Base-by-base conservation (phyloP, 2,888 invertebrate genomes). In the Caenorhabditis auriculariae region DNA sequence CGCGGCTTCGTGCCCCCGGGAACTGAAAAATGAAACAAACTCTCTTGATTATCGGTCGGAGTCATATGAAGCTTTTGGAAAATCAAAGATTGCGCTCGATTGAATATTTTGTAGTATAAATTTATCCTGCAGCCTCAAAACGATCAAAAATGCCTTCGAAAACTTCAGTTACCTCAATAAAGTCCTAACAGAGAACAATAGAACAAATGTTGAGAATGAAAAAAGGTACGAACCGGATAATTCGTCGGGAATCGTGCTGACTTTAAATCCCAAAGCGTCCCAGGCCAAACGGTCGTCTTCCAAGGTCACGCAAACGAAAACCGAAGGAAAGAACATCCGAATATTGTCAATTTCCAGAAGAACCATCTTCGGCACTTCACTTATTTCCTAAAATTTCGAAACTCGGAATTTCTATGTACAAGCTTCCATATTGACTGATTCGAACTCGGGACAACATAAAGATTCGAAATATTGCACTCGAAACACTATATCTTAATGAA, bases 261-360 rank as follows among this genome's bases (percentile, higher is more conserved):
- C 42, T 26, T 43, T 50, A 15, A 44, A 15, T 19, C 58, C 58
- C 28, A 54, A 26, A 0, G 62, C 24, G n/a, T 62, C 62, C 19
- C 52, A 45, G 45, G 52, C 46, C 7, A 44, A 38, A 19, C 54
- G 39, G 52, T 78, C 79, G 38, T 91, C 91, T 87, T 91, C 87
- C 83, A 90, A 90, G 69, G 92, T 91, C 79, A 90, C 88, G 82
- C 94, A 87, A 79, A 93, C 92, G 85, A 93, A 96, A 84, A 91
- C 90, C 61, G 91, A 88, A 46, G 96, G 96, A 86, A 96, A 96
- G 69, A 91, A 88, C 91, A 96, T 91, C 82, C 91, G 89, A 63
- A 91, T 89, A 47, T 92, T 93, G 80, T 91, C 92, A 83, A 88
- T 86, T 69, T 87, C 70, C 9, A 78, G 61, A 21, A 69, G 54